Conservation (phyloP, 1,140 invertebrate genomes). For the Phthorimaea operculella region DNA sequence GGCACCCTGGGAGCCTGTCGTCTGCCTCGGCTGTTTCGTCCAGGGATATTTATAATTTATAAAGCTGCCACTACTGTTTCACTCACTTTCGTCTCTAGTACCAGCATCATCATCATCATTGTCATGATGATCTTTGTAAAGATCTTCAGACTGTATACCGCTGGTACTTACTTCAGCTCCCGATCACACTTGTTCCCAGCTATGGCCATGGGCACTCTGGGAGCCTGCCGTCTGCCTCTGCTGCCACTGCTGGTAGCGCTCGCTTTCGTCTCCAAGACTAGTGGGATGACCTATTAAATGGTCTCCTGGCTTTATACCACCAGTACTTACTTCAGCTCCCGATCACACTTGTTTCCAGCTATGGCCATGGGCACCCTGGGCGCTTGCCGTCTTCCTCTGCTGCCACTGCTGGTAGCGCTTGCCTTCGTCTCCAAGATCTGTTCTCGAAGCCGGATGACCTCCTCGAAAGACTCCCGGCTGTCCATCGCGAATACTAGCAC, state of each 20-base stretch:
- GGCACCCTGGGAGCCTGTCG: constrained; percentile 73
- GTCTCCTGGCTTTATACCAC: too few species aligned
- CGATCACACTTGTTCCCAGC: constrained; percentile 86
- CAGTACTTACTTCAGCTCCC: constrained; percentile 72
- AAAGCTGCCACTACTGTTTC: constrained; percentile 69
- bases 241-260: constrained; percentile 72
- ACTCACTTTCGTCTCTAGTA: constrained; percentile 79
- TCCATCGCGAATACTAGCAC: constrained; percentile 88
- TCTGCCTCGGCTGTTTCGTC: too few species aligned
- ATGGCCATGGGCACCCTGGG: constrained; percentile 83
- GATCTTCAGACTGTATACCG: too few species aligned
- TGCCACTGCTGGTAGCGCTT: constrained; percentile 71
- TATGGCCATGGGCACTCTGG: constrained; percentile 82
- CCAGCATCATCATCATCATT: too few species aligned
- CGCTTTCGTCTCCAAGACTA: constrained; percentile 82
- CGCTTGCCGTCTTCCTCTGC: constrained; percentile 71
- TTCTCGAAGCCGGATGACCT: constrained; percentile 81
- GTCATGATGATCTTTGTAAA: too few species aligned
- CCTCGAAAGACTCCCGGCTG: constrained; percentile 86
- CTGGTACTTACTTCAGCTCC: constrained; percentile 72
- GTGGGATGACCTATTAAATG: too few species aligned
- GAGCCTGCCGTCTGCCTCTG: constrained; percentile 71
- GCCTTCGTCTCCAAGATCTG: constrained; percentile 85
- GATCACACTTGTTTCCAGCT: constrained; percentile 86
- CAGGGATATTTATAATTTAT: too few species aligned